Evolutionary conservation across 2,888 invertebrate species (phyloP).

Genomic region (Meliscaeva auricollis): DNA sequence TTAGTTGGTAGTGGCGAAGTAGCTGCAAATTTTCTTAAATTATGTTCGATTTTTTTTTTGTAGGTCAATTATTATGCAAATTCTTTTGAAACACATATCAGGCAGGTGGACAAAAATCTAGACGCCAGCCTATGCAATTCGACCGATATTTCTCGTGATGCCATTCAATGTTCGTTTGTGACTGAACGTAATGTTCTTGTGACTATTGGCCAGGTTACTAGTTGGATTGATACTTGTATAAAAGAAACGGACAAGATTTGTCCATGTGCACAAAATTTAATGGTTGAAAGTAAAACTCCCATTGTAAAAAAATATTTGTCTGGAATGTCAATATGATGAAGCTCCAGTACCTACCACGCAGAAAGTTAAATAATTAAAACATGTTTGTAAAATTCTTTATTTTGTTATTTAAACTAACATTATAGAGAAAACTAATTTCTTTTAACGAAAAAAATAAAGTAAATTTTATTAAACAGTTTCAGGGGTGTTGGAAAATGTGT

Average conservation of each 20-base stretch:
- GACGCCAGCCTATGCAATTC: constrained; percentile 21
- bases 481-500: too few species aligned
- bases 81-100: constrained; percentile 1
- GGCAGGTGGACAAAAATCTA: constrained; percentile 20
- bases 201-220: constrained; percentile 29
- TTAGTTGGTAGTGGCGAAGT: too few species aligned
- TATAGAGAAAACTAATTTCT: too few species aligned
- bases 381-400: too few species aligned
- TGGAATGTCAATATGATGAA: too few species aligned
- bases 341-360: too few species aligned
- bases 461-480: too few species aligned
- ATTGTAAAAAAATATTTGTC: neutral
- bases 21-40: too few species aligned
- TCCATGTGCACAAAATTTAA: constrained; percentile 16
- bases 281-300: neutral
- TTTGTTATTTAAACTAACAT: too few species aligned
- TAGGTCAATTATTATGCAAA: neutral
- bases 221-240: constrained; percentile 28
- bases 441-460: too few species aligned
- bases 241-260: neutral
- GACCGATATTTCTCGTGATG: constrained; percentile 4
- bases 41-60: neutral
- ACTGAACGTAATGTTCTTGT: neutral
- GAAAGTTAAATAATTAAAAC: too few species aligned
- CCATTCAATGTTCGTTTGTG: constrained; percentile 26